These are phyloP conservation scores for Orcinus orca DNA, from an alignment of 2,113 vertebrate genomes.

Conservation along the genomic window DNA sequence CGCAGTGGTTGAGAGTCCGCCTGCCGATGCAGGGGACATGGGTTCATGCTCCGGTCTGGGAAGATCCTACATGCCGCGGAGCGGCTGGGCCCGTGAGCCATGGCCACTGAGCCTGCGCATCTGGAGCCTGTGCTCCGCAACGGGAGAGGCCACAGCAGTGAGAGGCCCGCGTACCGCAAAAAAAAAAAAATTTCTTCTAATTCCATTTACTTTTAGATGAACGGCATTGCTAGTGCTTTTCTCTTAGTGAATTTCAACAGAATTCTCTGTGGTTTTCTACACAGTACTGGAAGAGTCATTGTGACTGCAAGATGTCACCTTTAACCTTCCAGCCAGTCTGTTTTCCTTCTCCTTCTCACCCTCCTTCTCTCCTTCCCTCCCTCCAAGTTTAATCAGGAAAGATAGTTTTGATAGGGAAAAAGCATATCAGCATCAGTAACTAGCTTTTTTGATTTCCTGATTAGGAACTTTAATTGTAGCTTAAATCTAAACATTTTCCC, in stretches of 20 bases:
- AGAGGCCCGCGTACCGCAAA: no score
- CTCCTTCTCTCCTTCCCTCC: background rate
- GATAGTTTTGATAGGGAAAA: background rate
- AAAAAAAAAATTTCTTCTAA: background rate
- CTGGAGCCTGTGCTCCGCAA: no score
- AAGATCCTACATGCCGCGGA: no score
- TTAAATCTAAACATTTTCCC: constrained; percentile 23
- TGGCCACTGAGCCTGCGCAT: accelerated
- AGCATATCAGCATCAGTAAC: background rate
- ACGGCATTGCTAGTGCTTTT: background rate
- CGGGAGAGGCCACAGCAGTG: no score
- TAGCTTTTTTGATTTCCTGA: background rate
- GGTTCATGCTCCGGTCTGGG: no score
- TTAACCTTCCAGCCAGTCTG: background rate
- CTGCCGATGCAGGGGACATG: no score
- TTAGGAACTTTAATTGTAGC: constrained; percentile 30
- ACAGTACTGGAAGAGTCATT: background rate
- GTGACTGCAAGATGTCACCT: background rate
- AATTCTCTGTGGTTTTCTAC: background rate
- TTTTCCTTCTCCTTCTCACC: background rate
- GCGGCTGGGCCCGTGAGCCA: no score
- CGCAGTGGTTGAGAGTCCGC: no score
- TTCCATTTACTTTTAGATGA: background rate
- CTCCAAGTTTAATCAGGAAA: background rate
- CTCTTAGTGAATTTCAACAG: constrained; percentile 38